Evolutionary conservation across 1,140 invertebrate species (phyloP).

Genomic region (Lerema accius): DNA sequence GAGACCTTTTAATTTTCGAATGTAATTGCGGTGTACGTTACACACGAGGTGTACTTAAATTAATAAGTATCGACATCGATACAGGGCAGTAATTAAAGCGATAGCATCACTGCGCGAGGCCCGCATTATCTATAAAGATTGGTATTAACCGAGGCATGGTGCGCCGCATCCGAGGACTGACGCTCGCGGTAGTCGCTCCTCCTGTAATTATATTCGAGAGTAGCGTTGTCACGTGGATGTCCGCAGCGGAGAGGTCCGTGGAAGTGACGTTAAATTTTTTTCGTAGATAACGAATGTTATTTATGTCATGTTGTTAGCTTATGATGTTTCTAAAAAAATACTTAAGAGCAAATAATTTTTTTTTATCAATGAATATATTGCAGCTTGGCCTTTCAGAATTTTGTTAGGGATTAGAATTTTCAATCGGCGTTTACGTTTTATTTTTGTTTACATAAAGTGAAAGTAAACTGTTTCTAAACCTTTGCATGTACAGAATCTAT

Average conservation of each 20-base stretch:
- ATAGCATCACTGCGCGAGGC: slow-evolving; percentile 64
- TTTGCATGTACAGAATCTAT: no score
- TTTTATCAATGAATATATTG: no score
- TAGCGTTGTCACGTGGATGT: slow-evolving; percentile 29
- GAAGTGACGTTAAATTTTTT: no score
- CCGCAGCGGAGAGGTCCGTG: slow-evolving; percentile 45
- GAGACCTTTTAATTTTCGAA: neutral
- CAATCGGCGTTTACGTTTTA: no score
- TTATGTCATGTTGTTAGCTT: no score
- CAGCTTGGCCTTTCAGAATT: no score
- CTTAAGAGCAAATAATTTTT: no score
- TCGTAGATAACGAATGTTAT: no score
- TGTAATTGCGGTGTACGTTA: slow-evolving; percentile 35
- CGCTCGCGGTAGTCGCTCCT: slow-evolving; percentile 58
- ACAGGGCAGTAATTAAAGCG: slow-evolving; percentile 40
- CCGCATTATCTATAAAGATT: slow-evolving; percentile 75
- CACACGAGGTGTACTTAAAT: slow-evolving; percentile 36
- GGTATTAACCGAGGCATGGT: slow-evolving; percentile 74
- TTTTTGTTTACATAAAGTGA: no score
- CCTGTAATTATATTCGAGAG: slow-evolving; percentile 65
- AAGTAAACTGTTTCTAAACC: no score
- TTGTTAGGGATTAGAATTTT: no score
- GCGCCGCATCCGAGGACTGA: slow-evolving; percentile 66
- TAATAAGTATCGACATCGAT: slow-evolving; percentile 66
- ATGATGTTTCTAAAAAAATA: no score